These are phyloP conservation scores for Campoletis raptor DNA, from an alignment of 2,888 invertebrate species.

Conservation along the genomic window DNA sequence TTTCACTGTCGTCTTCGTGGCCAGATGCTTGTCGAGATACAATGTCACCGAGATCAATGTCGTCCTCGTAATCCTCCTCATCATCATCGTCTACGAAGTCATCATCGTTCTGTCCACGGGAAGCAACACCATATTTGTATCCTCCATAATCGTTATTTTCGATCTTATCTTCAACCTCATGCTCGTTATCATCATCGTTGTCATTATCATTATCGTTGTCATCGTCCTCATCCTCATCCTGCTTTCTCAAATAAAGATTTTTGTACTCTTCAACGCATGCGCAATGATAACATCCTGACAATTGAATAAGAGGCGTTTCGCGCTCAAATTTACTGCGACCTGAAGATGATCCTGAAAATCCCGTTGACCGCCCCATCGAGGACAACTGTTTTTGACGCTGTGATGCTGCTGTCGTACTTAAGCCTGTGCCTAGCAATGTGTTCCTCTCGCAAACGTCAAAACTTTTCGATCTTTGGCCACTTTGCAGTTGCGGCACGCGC, in stretches of 20 bases:
- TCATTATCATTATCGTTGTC: constrained; percentile 61
- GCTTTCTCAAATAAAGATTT: constrained; percentile 85
- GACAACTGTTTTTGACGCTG: constrained; percentile 73
- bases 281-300: constrained; percentile 92
- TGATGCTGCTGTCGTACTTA: constrained; percentile 65
- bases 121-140: constrained; percentile 4
- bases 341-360: constrained; percentile 75
- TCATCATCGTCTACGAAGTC: constrained; percentile 68
- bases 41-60: constrained; percentile 69
- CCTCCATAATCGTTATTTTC: constrained; percentile 15
- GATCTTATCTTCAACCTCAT: not conserved
- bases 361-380: constrained; percentile 58
- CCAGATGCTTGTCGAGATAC: constrained; percentile 51
- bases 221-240: constrained; percentile 72
- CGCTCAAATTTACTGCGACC: constrained; percentile 82
- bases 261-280: constrained; percentile 91
- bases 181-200: constrained; percentile 39
- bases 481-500: constrained; percentile 88
- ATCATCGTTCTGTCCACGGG: constrained; percentile 66
- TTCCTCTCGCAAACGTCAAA: constrained; percentile 92
- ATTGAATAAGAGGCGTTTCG: constrained; percentile 88
- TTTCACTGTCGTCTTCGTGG: constrained; percentile 86
- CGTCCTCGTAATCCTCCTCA: constrained; percentile 70
- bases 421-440: constrained; percentile 48
- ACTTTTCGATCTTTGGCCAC: constrained; percentile 91